phyloP scores from a whole-genome alignment of 2,888 invertebrate genomes.

The Oligia latruncula region DNA sequence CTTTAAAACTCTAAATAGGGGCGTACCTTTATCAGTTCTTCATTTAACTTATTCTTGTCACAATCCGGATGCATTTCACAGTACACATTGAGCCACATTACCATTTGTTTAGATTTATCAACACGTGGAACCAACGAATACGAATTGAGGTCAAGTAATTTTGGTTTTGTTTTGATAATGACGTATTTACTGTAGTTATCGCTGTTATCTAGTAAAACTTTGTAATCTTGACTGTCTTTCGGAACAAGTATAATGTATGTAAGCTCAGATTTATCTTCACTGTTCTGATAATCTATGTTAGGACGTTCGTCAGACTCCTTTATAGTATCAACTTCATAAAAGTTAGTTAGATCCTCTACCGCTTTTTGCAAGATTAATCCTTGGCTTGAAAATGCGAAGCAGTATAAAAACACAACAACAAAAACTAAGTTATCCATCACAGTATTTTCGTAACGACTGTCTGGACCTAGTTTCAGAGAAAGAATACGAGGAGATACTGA shows the following conservation, averaged over 20 bases:
- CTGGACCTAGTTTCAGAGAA: slow-evolving; percentile 44
- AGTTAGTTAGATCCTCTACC: slow-evolving; percentile 55
- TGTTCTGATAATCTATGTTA: slow-evolving; percentile 59
- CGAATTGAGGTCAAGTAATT: slow-evolving; percentile 66
- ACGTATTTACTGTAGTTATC: slow-evolving; percentile 65
- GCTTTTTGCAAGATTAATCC: slow-evolving; percentile 57
- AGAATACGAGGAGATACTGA: slow-evolving; percentile 61
- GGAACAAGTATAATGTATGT: slow-evolving; percentile 62
- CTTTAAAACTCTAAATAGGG: slow-evolving; percentile 54
- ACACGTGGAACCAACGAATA: slow-evolving; percentile 64
- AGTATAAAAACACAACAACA: slow-evolving; percentile 45
- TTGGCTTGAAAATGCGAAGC: slow-evolving; percentile 44
- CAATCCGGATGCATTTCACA: slow-evolving; percentile 76
- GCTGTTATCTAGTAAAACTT: slow-evolving; percentile 42
- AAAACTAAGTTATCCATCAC: slow-evolving; percentile 54
- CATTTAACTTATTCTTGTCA: slow-evolving; percentile 71
- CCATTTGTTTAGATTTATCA: slow-evolving; percentile 72
- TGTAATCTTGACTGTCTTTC: slow-evolving; percentile 55
- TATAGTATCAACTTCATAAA: slow-evolving; percentile 65
- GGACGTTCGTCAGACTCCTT: slow-evolving; percentile 57
- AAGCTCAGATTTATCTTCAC: slow-evolving; percentile 56
- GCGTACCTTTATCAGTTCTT: slow-evolving; percentile 72
- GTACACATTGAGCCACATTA: slow-evolving; percentile 73
- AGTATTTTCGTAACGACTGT: slow-evolving; percentile 49
- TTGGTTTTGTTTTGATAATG: slow-evolving; percentile 69